Conservation (phyloP, 2,797 vertebrate genomes). For the Peromyscus melanophrys region DNA sequence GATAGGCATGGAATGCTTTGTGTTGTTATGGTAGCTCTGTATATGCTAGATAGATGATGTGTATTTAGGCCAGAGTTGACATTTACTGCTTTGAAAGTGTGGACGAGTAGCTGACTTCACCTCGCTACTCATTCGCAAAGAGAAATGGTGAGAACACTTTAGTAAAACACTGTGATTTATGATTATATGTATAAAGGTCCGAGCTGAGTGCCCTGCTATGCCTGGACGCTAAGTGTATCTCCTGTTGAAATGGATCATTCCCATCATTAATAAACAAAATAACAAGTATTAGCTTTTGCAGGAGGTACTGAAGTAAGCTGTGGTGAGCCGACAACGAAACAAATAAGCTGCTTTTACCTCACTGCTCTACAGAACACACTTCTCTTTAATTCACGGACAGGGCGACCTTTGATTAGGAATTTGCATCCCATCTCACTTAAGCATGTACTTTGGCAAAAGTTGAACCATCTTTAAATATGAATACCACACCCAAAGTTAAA, state of each 20-base stretch:
- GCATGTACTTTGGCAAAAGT: slow-evolving; percentile 13
- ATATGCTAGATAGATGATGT: background rate
- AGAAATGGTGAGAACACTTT: slow-evolving; percentile 38
- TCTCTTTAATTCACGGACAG: background rate
- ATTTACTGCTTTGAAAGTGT: background rate
- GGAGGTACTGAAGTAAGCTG: background rate
- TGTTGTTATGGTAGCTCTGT: background rate
- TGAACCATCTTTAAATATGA: slow-evolving; percentile 65
- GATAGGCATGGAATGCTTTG: background rate
- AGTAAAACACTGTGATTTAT: background rate
- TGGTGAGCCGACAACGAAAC: background rate
- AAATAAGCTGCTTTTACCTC: slow-evolving; percentile 5
- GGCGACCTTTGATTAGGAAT: background rate
- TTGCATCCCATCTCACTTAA: background rate
- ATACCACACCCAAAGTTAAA: slow-evolving; percentile 35
- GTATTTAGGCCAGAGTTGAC: slow-evolving; percentile 5
- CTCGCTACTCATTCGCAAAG: slow-evolving; percentile 21
- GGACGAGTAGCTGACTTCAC: background rate
- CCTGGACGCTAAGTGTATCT: background rate
- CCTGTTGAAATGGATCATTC: background rate
- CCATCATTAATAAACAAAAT: slow-evolving; percentile 32
- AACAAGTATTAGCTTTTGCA: background rate
- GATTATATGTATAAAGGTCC: background rate
- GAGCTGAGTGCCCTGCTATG: background rate
- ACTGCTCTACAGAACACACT: slow-evolving; percentile 2